Conservation (phyloP, 2,797 vertebrate genomes). For the Chelmon rostratus region DNA sequence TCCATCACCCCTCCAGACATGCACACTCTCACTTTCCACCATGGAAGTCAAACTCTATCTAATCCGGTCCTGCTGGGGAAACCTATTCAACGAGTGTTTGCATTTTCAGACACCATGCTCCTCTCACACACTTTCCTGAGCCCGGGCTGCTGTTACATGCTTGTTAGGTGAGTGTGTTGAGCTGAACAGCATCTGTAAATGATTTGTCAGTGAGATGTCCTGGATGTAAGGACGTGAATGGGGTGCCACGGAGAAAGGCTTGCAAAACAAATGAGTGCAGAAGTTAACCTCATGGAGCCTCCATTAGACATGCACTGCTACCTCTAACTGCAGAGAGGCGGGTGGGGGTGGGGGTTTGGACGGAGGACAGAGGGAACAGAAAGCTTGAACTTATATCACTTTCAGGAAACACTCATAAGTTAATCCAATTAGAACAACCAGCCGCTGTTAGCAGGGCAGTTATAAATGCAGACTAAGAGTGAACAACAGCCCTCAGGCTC, state of each 20-base stretch:
- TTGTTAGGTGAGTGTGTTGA: slow-evolving; percentile 29
- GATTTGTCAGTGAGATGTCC: slow-evolving; percentile 64
- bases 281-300: slow-evolving; percentile 65
- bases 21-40: slow-evolving; percentile 33
- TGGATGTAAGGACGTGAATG: slow-evolving; percentile 35
- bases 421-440: slow-evolving; percentile 72
- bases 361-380: not conserved
- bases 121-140: slow-evolving; percentile 17
- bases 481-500: slow-evolving; percentile 19
- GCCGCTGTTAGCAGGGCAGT: slow-evolving; percentile 12
- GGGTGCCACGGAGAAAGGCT: slow-evolving; percentile 34
- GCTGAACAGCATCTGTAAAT: slow-evolving; percentile 72
- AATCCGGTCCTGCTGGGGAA: slow-evolving; percentile 17
- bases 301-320: slow-evolving; percentile 72
- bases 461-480: slow-evolving; percentile 19
- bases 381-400: slow-evolving; percentile 40
- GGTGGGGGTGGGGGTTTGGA: not conserved
- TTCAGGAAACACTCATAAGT: slow-evolving; percentile 60
- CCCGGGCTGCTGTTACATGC: slow-evolving; percentile 25
- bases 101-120: slow-evolving; percentile 25
- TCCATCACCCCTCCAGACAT: slow-evolving; percentile 14
- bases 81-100: slow-evolving; percentile 17
- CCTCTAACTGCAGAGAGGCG: slow-evolving; percentile 40
- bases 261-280: slow-evolving; percentile 64
- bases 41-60: slow-evolving; percentile 14